phyloP scores from a whole-genome alignment of 2,797 vertebrate species.

The Rachycentron canadum region DNA sequence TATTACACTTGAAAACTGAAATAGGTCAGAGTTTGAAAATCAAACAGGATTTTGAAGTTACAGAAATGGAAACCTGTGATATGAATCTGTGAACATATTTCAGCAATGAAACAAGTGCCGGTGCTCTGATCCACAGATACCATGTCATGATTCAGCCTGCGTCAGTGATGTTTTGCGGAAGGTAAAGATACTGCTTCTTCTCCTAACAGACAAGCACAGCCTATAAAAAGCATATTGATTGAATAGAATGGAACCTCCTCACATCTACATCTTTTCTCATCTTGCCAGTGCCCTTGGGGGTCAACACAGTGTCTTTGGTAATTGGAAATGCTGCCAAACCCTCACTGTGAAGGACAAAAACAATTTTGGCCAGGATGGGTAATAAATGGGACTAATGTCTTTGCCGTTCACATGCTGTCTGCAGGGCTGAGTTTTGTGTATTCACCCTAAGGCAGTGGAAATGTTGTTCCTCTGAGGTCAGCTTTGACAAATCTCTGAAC shows the following conservation, averaged over 20 bases:
- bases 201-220: slow-evolving; percentile 60
- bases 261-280: slow-evolving; percentile 84
- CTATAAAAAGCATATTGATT: slow-evolving; percentile 82
- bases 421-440: slow-evolving; percentile 57
- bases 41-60: slow-evolving; percentile 53
- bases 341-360: slow-evolving; percentile 74
- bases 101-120: slow-evolving; percentile 32
- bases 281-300: slow-evolving; percentile 76
- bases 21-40: slow-evolving; percentile 52
- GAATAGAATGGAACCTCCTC: slow-evolving; percentile 68
- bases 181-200: slow-evolving; percentile 54
- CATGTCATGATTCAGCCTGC: slow-evolving; percentile 57
- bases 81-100: slow-evolving; percentile 17
- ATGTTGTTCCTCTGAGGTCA: slow-evolving; percentile 73
- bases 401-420: slow-evolving; percentile 67
- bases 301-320: slow-evolving; percentile 79
- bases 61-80: slow-evolving; percentile 50
- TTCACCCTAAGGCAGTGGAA: slow-evolving; percentile 69
- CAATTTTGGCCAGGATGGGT: slow-evolving; percentile 71
- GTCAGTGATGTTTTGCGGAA: slow-evolving; percentile 61
- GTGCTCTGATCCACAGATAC: slow-evolving; percentile 49
- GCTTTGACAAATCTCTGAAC: slow-evolving; percentile 73
- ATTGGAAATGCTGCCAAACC: slow-evolving; percentile 75
- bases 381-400: slow-evolving; percentile 80
- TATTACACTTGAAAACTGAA: slow-evolving; percentile 56